Evolutionary conservation across 2,797 vertebrate species (phyloP).

Genomic region (Micropoecilia bifurca): DNA sequence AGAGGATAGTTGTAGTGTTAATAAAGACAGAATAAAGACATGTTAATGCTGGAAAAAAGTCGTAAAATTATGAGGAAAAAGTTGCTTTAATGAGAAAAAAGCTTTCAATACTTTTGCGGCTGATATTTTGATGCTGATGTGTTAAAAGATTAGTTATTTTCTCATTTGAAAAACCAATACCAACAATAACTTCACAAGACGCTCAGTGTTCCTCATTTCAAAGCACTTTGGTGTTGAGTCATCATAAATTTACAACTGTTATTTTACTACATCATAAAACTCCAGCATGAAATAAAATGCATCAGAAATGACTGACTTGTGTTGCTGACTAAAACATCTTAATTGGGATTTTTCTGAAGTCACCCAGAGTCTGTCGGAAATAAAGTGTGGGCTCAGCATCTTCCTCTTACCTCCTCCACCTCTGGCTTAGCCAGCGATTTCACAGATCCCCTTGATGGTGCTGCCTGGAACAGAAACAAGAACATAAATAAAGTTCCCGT

Average conservation of each 20-base stretch:
- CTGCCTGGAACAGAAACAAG: constrained; percentile 49
- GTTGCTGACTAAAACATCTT: background rate
- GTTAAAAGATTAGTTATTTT: too few relatives aligned
- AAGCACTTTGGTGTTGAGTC: too few relatives aligned
- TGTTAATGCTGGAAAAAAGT: too few relatives aligned
- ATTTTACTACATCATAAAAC: background rate
- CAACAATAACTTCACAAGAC: too few relatives aligned
- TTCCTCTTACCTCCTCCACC: constrained; percentile 76
- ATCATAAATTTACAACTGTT: background rate
- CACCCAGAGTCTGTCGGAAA: background rate
- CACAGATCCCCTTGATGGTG: constrained; percentile 65
- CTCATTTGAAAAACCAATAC: too few relatives aligned
- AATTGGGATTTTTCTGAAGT: background rate
- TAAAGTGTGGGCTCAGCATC: background rate
- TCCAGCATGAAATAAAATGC: background rate
- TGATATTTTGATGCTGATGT: too few relatives aligned
- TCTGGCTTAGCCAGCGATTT: constrained; percentile 74
- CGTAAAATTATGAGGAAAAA: too few relatives aligned
- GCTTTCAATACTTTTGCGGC: too few relatives aligned
- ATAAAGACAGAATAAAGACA: too few relatives aligned
- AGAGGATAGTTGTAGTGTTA: too few relatives aligned
- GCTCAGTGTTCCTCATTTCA: too few relatives aligned
- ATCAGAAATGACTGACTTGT: background rate
- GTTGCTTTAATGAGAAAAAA: too few relatives aligned
- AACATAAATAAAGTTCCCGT: background rate